Percentiles rank a stretch among this genome's conserved stretches.
phyloP scores from a whole-genome alignment of 2,888 invertebrate species.

The Chorisops tibialis region DNA sequence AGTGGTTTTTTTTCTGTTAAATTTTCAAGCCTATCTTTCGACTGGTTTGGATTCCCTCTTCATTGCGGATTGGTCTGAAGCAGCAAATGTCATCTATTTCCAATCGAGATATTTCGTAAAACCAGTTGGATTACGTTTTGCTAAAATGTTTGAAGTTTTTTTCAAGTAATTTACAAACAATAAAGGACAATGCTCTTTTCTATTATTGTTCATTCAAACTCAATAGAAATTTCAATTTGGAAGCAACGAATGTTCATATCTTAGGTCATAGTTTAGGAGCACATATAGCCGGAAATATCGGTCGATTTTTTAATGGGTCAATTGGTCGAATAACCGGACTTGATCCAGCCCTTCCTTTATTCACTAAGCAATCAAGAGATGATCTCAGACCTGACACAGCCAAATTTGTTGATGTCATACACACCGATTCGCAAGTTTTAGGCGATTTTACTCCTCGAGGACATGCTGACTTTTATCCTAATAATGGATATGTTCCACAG shows the following conservation, averaged over 20 bases:
- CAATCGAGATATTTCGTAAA: slow-evolving; percentile 41
- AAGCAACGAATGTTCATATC: slow-evolving; percentile 40
- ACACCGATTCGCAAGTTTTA: slow-evolving; percentile 47
- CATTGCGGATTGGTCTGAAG: slow-evolving; percentile 48
- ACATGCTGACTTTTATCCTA: slow-evolving; percentile 48
- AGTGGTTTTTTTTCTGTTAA: not conserved
- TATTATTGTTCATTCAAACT: not conserved
- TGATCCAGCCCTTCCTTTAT: slow-evolving; percentile 51
- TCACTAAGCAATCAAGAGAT: slow-evolving; percentile 42
- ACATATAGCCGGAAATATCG: slow-evolving; percentile 47
- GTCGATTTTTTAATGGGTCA: slow-evolving; percentile 44
- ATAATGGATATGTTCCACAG: slow-evolving; percentile 45
- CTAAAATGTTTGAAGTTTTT: slow-evolving; percentile 40
- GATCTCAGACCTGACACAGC: slow-evolving; percentile 42
- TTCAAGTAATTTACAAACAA: slow-evolving; percentile 33
- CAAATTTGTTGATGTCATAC: slow-evolving; percentile 48
- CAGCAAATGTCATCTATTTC: slow-evolving; percentile 43
- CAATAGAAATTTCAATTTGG: slow-evolving; percentile 37
- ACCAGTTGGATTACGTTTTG: slow-evolving; percentile 40
- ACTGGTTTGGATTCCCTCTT: slow-evolving; percentile 43
- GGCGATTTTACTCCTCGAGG: slow-evolving; percentile 47
- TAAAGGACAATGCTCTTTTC: not conserved
- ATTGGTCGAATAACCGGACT: slow-evolving; percentile 47
- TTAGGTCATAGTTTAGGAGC: slow-evolving; percentile 50
- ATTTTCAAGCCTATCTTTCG: slow-evolving; percentile 43